A percentile compares a stretch with the other conserved stretches of the same genome.
phyloP scores from a whole-genome alignment of 1,140 invertebrate genomes.

The Camponotus pennsylvanicus region DNA sequence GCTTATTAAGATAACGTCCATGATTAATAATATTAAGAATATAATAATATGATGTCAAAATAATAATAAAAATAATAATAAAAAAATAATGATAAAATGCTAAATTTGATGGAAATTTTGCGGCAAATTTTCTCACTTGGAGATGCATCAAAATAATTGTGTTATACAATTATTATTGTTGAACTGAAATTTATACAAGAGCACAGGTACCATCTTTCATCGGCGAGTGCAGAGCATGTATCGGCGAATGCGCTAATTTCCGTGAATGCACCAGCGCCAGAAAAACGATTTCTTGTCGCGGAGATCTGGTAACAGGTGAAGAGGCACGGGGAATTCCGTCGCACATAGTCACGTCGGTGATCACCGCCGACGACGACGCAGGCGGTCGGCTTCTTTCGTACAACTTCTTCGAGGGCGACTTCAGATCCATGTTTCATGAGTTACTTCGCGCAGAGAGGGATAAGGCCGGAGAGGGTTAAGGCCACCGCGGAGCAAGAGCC shows the following conservation, averaged over 20 bases:
- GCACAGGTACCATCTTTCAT: neutral
- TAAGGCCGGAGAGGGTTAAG: slow-evolving; percentile 43
- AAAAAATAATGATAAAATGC: too few species aligned
- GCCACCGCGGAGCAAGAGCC: slow-evolving; percentile 37
- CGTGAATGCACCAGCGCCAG: slow-evolving; percentile 70
- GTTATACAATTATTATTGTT: neutral
- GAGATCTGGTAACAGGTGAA: slow-evolving; percentile 56
- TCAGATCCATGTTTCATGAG: slow-evolving; percentile 76
- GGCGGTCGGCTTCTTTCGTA: slow-evolving; percentile 71
- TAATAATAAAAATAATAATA: too few species aligned
- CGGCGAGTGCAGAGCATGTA: slow-evolving; percentile 47
- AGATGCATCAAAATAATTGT: neutral
- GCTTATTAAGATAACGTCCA: neutral
- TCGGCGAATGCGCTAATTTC: slow-evolving; percentile 71
- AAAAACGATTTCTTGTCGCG: slow-evolving; percentile 68
- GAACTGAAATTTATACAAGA: neutral
- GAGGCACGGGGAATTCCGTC: slow-evolving; percentile 57
- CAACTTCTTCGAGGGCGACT: slow-evolving; percentile 70
- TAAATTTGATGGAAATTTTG: neutral
- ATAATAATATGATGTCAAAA: neutral
- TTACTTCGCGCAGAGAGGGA: slow-evolving; percentile 29
- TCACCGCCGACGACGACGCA: slow-evolving; percentile 58
- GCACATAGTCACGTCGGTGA: slow-evolving; percentile 59
- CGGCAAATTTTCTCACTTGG: neutral
- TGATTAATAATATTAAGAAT: neutral